phyloP scores from a whole-genome alignment of 2,797 vertebrate genomes.

The Notolepis coatsorum region DNA sequence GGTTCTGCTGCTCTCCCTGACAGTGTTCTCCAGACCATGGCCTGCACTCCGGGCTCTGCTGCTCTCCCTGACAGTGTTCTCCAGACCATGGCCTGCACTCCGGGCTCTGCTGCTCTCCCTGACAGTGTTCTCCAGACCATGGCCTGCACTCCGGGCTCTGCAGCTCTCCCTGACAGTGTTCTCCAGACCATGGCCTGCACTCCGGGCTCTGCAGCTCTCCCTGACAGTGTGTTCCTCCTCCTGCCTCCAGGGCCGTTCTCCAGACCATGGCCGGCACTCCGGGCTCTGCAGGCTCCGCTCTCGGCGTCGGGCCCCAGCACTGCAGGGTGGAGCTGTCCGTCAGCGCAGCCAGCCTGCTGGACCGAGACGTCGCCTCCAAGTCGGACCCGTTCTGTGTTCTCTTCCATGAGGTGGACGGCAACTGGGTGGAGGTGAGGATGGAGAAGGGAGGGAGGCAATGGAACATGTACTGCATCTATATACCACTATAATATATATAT shows the following conservation, averaged over 20 bases:
- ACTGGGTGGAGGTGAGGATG: slow-evolving; percentile 90
- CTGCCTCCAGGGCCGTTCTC: slow-evolving; percentile 70
- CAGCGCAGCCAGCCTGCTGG: slow-evolving; percentile 90
- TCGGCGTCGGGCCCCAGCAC: slow-evolving; percentile 85
- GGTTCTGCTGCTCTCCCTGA: no score
- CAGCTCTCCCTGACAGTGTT: not conserved
- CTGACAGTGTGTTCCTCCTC: not conserved
- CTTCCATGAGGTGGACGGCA: slow-evolving; percentile 90
- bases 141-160: slow-evolving; percentile 15
- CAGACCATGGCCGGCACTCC: slow-evolving; percentile 89
- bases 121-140: not conserved
- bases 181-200: not conserved
- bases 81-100: no score
- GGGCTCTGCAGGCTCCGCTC: slow-evolving; percentile 57
- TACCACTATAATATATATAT: no score
- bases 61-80: no score
- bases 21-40: no score
- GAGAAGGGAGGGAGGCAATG: not conserved
- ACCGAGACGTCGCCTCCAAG: slow-evolving; percentile 97
- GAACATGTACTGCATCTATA: no score
- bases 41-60: no score
- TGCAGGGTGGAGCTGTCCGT: slow-evolving; percentile 94
- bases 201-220: not conserved
- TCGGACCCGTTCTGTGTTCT: slow-evolving; percentile 98
- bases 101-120: not conserved